Evolutionary conservation across 2,797 vertebrate genomes (phyloP).

Genomic region (Sebastes paucispinis): DNA sequence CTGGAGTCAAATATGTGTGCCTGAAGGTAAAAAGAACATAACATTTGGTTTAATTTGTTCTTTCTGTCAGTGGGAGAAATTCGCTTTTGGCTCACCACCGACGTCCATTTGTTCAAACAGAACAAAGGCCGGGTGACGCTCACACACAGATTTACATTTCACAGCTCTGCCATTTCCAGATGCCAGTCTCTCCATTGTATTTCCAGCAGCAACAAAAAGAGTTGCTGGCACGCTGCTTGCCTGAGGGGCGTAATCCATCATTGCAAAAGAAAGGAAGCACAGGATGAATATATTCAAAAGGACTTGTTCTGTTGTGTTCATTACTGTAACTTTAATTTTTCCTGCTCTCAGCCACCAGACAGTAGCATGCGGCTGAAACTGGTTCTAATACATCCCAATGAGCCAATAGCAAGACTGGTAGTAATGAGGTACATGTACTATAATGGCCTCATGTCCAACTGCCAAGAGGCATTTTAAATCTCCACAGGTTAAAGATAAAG

Average conservation of each 20-base stretch:
- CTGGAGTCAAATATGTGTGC: conserved; percentile 38
- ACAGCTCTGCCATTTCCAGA: conserved; percentile 67
- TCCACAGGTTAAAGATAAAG: conserved; percentile 19
- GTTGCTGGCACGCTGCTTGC: conserved; percentile 60
- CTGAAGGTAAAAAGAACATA: conserved; percentile 43
- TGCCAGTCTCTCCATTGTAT: conserved; percentile 68
- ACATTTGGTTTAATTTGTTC: conserved; percentile 62
- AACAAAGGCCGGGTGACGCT: conserved; percentile 65
- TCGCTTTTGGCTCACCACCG: conserved; percentile 50
- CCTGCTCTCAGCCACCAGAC: conserved; percentile 38
- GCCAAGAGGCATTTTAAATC: neutral
- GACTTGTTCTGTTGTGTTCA: conserved; percentile 62
- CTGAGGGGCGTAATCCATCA: conserved; percentile 74
- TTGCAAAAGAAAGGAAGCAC: conserved; percentile 59
- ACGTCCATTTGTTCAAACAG: conserved; percentile 66
- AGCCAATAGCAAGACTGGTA: conserved; percentile 7
- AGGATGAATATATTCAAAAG: conserved; percentile 62
- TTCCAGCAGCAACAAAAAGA: conserved; percentile 64
- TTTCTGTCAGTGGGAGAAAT: conserved; percentile 36
- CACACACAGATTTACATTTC: conserved; percentile 70
- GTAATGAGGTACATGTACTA: neutral
- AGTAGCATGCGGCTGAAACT: conserved; percentile 6
- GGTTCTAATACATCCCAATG: neutral
- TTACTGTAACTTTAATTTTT: conserved; percentile 59
- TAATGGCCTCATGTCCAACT: neutral